Base-by-base conservation (phyloP, 2,888 invertebrate genomes). In the Pterostichus madidus region DNA sequence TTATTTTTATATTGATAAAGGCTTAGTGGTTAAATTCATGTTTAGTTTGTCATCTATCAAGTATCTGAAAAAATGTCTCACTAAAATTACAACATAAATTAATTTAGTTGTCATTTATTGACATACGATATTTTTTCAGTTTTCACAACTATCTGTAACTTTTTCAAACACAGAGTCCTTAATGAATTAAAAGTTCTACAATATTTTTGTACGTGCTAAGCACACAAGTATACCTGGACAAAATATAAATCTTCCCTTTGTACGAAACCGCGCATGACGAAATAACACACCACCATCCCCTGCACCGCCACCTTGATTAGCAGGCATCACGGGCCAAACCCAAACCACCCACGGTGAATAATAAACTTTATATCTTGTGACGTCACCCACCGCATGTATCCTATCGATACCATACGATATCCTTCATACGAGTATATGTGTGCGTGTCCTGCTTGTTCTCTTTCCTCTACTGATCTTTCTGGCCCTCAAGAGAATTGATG, bases 321-420 rank as follows among this genome's bases (percentile, higher is more conserved):
- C 56, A 39, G 68, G 13, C 5, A 1, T 59, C 11, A 44, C 44
- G 1, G 52, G 32, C 49, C 56, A n/a, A 24, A 39, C n/a, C 59
- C 77, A n/a, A 56, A 13, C 24, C 49, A 7, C 31, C 73, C 39
- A 75, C 52, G 11, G 49, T 24, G 73, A 49, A 49, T 75, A 52
- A 49, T 75, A 71, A 75, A 73, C 46, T 49, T 49, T 39, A 68
- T 68, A 68, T 39, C 15, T 73, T 6, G n/a, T 75, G 73, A 75
- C 73, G 73, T 75, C 73, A 75, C 2, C 46, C 7, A 59, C 53
- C 13, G 5, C 15, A 53, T 53, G 53, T 53, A 13, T 61, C 35
- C 61, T 7, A 56, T 59, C 61, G 35, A 61, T 61, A 61, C 32
- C 31, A 17, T 56, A n/a, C 61, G 35, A 61, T 31, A 15, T 61